Percentiles rank a stretch among this genome's conserved stretches.
phyloP scores from a whole-genome alignment of 2,113 vertebrate genomes.

The Parus major region DNA sequence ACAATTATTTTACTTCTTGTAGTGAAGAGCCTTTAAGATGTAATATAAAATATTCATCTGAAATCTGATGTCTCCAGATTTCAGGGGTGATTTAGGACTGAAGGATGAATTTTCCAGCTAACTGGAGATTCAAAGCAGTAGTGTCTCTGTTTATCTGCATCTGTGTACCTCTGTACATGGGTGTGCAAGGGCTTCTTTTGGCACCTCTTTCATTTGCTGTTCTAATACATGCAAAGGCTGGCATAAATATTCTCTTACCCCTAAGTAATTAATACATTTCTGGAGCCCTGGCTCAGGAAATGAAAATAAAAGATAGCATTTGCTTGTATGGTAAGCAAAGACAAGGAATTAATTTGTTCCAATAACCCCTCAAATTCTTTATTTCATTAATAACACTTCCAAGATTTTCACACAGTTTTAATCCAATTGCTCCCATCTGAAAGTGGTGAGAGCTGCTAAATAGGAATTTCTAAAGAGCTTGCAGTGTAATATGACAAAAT shows the following conservation, averaged over 20 bases:
- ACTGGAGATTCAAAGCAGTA: neutral
- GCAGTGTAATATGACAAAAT: neutral
- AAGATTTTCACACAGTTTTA: neutral
- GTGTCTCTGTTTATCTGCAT: neutral
- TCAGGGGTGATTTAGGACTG: neutral
- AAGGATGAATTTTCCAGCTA: constrained; percentile 49
- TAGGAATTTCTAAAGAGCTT: neutral
- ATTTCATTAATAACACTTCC: neutral
- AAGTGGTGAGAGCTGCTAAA: neutral
- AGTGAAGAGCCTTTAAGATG: constrained; percentile 55
- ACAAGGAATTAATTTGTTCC: neutral
- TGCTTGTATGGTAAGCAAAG: neutral
- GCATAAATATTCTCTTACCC: neutral
- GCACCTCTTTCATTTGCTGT: neutral
- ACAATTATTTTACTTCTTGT: constrained; percentile 68
- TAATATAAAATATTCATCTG: constrained; percentile 64
- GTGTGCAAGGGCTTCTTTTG: neutral
- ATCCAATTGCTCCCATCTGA: neutral
- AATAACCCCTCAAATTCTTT: neutral
- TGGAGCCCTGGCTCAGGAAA: neutral
- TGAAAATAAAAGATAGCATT: neutral
- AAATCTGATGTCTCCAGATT: neutral
- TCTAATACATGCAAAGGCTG: neutral
- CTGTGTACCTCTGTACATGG: neutral
- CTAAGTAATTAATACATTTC: neutral